Percentiles rank a stretch among this genome's conserved stretches.
Conservation (phyloP, 2,888 invertebrate species). For the Tachina fera region DNA sequence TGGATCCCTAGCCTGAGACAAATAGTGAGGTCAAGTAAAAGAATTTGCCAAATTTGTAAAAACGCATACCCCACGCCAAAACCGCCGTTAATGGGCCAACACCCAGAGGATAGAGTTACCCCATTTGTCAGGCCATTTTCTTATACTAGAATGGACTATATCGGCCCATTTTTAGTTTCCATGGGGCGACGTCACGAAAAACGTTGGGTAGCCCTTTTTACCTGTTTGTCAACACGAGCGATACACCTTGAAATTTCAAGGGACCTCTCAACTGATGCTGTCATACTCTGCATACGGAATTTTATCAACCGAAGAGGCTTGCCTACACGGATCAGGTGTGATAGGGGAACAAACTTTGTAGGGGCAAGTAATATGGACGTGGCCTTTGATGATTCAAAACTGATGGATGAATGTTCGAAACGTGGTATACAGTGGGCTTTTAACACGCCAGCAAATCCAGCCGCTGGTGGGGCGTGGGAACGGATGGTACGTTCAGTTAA, state of each 20-base stretch:
- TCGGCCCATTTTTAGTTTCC: too few relatives aligned
- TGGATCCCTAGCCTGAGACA: not conserved
- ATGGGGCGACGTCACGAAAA: not conserved
- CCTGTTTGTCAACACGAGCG: not conserved
- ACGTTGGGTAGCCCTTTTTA: not conserved
- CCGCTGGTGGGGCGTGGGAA: constrained; percentile 65
- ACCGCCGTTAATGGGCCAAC: not conserved
- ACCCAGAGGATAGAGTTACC: not conserved
- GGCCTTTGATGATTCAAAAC: too few relatives aligned
- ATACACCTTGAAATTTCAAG: not conserved
- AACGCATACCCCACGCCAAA: not conserved
- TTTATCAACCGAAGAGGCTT: constrained; percentile 51
- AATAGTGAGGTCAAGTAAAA: not conserved
- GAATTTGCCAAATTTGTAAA: not conserved
- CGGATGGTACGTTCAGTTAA: constrained; percentile 64
- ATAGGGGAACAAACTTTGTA: constrained; percentile 13
- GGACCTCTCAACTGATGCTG: constrained; percentile 50
- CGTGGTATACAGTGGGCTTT: constrained; percentile 41
- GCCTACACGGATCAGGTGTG: constrained; percentile 47
- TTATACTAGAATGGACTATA: not conserved
- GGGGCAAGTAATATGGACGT: not conserved
- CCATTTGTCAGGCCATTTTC: not conserved
- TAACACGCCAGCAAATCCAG: constrained; percentile 62
- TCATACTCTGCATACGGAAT: constrained; percentile 44
- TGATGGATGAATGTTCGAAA: too few relatives aligned